Evolutionary conservation across 2,113 vertebrate species (phyloP).

Genomic region (Galemys pyrenaicus): DNA sequence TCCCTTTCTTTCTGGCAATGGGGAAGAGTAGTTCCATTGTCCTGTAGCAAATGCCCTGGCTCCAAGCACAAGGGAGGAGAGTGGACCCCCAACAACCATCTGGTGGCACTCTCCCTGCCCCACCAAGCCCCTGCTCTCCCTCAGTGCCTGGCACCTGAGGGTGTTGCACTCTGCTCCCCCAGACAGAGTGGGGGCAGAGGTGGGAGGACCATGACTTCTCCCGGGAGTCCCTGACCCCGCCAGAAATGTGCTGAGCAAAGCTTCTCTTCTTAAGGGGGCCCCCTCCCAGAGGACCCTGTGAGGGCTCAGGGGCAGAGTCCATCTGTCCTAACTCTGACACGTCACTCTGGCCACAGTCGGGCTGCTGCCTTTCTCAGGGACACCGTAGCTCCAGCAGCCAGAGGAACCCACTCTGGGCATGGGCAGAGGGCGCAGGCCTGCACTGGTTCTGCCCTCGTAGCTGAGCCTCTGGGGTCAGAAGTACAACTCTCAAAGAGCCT

Average conservation of each 20-base stretch:
- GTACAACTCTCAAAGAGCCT: not conserved
- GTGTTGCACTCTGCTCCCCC: not conserved
- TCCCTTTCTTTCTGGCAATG: not conserved
- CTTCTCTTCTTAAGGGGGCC: not conserved
- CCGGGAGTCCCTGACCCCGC: not conserved
- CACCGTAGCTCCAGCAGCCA: not conserved
- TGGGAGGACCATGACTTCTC: not conserved
- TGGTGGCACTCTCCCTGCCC: not conserved
- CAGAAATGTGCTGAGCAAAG: not conserved
- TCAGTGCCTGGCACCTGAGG: not conserved
- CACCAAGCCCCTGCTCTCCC: not conserved
- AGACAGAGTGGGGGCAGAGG: not conserved
- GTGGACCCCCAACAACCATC: not conserved
- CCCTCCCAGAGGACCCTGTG: not conserved
- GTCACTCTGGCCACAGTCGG: not conserved
- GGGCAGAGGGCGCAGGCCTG: not conserved
- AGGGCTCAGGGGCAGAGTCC: not conserved
- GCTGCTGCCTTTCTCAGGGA: not conserved
- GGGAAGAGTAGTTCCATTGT: not conserved
- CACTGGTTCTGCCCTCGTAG: not conserved
- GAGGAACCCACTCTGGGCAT: not conserved
- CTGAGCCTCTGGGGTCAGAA: not conserved
- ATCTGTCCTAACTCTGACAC: not conserved
- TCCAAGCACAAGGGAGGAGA: not conserved
- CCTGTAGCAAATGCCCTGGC: not conserved